Evolutionary conservation across 2,888 invertebrate genomes (phyloP).

Genomic region (Morpho achilles): DNA sequence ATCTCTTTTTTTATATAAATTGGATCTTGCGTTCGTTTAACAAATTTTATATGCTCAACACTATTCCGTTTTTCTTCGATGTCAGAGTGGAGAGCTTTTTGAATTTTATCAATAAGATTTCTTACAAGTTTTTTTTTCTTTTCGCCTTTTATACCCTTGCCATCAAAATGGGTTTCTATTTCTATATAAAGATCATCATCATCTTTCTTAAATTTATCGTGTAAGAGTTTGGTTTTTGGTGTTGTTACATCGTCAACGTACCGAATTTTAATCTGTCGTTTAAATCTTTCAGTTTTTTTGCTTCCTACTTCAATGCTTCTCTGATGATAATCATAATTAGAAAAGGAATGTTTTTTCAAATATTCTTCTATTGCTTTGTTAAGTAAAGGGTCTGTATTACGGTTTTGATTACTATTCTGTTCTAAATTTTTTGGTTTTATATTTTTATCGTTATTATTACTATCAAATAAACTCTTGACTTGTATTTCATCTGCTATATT

Average conservation of each 20-base stretch:
- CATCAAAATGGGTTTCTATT: constrained; percentile 69
- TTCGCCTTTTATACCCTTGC: constrained; percentile 56
- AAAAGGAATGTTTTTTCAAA: constrained; percentile 17
- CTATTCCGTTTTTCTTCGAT: constrained; percentile 27
- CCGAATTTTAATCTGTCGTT: constrained; percentile 53
- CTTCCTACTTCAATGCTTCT: constrained; percentile 12
- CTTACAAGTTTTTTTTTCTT: constrained; percentile 58
- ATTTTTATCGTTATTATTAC: background rate
- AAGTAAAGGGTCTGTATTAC: constrained; percentile 20
- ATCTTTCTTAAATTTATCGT: constrained; percentile 33
- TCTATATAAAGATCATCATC: constrained; percentile 65
- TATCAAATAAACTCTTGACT: background rate
- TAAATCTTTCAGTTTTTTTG: constrained; percentile 39
- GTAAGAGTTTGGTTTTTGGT: constrained; percentile 26
- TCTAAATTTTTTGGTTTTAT: background rate
- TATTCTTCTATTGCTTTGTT: constrained; percentile 25
- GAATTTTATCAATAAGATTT: constrained; percentile 58
- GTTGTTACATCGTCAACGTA: constrained; percentile 34
- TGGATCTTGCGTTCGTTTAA: constrained; percentile 54
- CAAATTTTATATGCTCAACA: constrained; percentile 43
- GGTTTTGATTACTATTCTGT: background rate
- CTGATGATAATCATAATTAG: constrained; percentile 11
- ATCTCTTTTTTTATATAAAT: constrained; percentile 34
- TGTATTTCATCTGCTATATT: constrained; percentile 10
- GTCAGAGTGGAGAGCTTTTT: constrained; percentile 54